Conservation (phyloP, 1,140 invertebrate species). For the Aplysia californica region DNA sequence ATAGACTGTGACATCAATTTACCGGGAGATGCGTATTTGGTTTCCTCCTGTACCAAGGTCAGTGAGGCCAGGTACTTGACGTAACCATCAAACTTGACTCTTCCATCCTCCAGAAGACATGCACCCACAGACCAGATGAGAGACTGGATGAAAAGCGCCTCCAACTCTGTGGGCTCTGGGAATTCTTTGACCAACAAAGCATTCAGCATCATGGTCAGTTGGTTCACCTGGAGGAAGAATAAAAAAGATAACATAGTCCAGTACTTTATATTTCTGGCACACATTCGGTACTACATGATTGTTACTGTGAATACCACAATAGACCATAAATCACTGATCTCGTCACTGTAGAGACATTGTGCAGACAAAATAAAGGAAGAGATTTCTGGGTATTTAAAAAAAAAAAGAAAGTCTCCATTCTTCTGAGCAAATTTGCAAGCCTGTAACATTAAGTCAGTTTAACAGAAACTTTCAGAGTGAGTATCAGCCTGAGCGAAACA, state of each 20-base stretch:
- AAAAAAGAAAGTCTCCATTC: too few relatives aligned
- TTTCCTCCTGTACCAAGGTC: constrained; percentile 69
- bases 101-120: constrained; percentile 76
- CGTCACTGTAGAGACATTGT: too few relatives aligned
- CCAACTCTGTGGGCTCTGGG: constrained; percentile 70
- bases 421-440: too few relatives aligned
- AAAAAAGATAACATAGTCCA: not conserved
- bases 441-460: too few relatives aligned
- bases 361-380: too few relatives aligned
- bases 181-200: constrained; percentile 69
- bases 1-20: too few relatives aligned
- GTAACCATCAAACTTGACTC: constrained; percentile 81
- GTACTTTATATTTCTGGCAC: not conserved
- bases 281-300: too few relatives aligned
- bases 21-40: constrained; percentile 75
- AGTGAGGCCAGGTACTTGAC: constrained; percentile 82
- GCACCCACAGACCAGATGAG: constrained; percentile 89
- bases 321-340: too few relatives aligned
- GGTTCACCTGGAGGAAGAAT: constrained; percentile 74
- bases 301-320: too few relatives aligned
- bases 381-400: too few relatives aligned
- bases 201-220: constrained; percentile 86
- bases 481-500: too few relatives aligned
- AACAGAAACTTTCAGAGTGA: too few relatives aligned
- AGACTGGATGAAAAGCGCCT: constrained; percentile 80